phyloP scores from a whole-genome alignment of 2,113 vertebrate species.

The Zeus faber region DNA sequence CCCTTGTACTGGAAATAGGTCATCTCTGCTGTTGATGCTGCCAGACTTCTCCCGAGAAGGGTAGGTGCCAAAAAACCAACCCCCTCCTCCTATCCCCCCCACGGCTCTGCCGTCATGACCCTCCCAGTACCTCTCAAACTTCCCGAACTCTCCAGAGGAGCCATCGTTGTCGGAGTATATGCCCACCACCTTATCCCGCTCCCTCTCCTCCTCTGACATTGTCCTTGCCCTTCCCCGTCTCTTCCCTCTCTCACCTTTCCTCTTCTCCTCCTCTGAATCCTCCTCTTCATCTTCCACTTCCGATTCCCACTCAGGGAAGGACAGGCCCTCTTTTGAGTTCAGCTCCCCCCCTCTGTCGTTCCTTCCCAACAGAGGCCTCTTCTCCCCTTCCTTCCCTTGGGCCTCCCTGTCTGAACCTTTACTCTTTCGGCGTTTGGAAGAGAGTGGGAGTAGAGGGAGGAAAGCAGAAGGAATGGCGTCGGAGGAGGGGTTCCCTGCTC shows the following conservation, averaged over 20 bases:
- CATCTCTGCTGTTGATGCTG: slow-evolving; percentile 76
- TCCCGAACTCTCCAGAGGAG: slow-evolving; percentile 78
- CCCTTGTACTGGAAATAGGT: slow-evolving; percentile 67
- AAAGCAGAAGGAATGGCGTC: slow-evolving; percentile 70
- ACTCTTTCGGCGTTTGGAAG: slow-evolving; percentile 72
- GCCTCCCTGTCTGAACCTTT: slow-evolving; percentile 69
- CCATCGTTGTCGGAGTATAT: slow-evolving; percentile 78
- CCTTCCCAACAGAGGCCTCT: slow-evolving; percentile 64
- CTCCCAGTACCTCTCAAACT: slow-evolving; percentile 86
- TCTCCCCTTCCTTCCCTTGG: slow-evolving; percentile 67
- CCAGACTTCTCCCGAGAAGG: slow-evolving; percentile 80
- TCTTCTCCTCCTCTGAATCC: slow-evolving; percentile 62
- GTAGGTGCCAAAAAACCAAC: slow-evolving; percentile 86
- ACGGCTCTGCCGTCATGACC: slow-evolving; percentile 77
- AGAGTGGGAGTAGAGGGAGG: slow-evolving; percentile 72
- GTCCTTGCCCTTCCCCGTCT: slow-evolving; percentile 52
- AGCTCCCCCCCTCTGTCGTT: slow-evolving; percentile 53
- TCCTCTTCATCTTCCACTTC: slow-evolving; percentile 58
- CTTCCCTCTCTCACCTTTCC: slow-evolving; percentile 54
- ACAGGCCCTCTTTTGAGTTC: slow-evolving; percentile 68
- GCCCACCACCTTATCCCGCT: slow-evolving; percentile 69
- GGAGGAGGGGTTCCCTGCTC: slow-evolving; percentile 56
- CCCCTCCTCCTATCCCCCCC: slow-evolving; percentile 74
- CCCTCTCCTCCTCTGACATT: slow-evolving; percentile 73
- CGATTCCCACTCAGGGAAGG: slow-evolving; percentile 75